Percentiles rank a stretch among this genome's conserved stretches.
These are phyloP conservation scores for human DNA, from an alignment of 2,113 vertebrate genomes.

Conservation along the genomic window GRCh38 chr4:57284001-57284500, in stretches of 20 bases:
- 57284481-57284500: conserved; percentile 54
- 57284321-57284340: not conserved
- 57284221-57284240: not conserved
- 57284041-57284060: fast-evolving
- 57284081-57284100: not conserved
- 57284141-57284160: not conserved
- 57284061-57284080: not conserved
- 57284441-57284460: not conserved
- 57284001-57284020: not conserved
- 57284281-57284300: not conserved
- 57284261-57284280: not conserved
- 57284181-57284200: not conserved
- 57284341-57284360: not conserved
- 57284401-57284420: not conserved
- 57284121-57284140: not conserved
- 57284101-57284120: not conserved
- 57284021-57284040: not conserved
- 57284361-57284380: not conserved
- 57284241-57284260: not conserved
- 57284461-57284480: not conserved
- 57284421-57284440: not conserved
- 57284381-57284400: conserved; percentile 9
- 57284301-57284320: not conserved
- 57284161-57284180: not conserved
- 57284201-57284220: not conserved